A percentile compares a stretch with the other conserved stretches of the same genome.
Evolutionary conservation across 2,113 vertebrate genomes (phyloP).

Genomic region (Octodon degus): DNA sequence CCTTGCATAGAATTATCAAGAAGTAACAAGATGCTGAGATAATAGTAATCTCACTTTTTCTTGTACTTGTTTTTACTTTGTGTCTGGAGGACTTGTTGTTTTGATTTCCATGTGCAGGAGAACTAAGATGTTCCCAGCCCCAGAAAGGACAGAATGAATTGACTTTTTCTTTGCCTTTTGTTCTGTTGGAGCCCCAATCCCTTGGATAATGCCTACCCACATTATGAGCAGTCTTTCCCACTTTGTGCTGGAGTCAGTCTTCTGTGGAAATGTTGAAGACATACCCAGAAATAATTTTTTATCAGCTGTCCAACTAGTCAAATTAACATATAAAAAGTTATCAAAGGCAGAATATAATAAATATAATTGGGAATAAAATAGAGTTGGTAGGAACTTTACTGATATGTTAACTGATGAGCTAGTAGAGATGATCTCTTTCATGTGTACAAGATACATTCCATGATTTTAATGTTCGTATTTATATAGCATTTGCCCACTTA

Average conservation of each 20-base stretch:
- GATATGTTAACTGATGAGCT: background rate
- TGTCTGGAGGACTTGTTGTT: background rate
- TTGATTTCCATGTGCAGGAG: background rate
- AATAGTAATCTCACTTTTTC: background rate
- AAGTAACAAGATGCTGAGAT: background rate
- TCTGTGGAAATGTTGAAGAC: background rate
- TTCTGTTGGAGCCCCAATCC: background rate
- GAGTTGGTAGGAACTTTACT: slow-evolving; percentile 9
- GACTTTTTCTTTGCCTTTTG: background rate
- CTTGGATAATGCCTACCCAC: background rate
- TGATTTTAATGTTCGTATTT: slow-evolving; percentile 53
- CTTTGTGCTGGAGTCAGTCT: background rate
- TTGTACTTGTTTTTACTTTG: background rate
- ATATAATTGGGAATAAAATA: background rate
- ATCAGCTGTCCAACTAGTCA: background rate
- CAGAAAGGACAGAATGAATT: background rate
- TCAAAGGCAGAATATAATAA: background rate
- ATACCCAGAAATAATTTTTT: background rate
- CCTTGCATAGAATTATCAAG: background rate
- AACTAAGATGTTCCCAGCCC: background rate
- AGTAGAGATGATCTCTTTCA: background rate
- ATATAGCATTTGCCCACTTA: background rate
- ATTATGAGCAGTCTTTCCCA: background rate
- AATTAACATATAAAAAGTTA: background rate
- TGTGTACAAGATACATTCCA: background rate